Evolutionary conservation across 2,113 vertebrate species (phyloP), one percentile per base, ranked within the genome.

Genomic region (Gavialis gangeticus): DNA sequence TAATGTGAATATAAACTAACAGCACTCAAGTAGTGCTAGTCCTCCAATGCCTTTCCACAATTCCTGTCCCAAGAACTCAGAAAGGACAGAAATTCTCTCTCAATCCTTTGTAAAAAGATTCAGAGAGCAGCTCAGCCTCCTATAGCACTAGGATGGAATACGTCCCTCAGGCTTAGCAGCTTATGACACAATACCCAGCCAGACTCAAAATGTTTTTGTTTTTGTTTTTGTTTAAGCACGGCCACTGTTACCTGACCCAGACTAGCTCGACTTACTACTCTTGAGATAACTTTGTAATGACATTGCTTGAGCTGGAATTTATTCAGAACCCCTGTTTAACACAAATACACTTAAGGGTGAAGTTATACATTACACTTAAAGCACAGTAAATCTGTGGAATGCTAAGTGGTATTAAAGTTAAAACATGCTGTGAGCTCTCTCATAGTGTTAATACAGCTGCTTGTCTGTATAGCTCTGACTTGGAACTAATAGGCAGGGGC

Each of bases 201-300:
- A 25, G 69, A 46, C 9, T 46, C 9, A 6, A 59, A 76, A 11
- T 17, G n/a, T 58, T 66, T 15, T 11, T 59, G 58, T 59, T 59
- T 59, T 59, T 12, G 58, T 60, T 62, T 62, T 25, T 63, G 21
- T 63, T 63, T 63, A 25, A 89, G 18, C 28, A 78, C 75, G 79
- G 66, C 34, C 55, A 62, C 24, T 27, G 78, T 73, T 0, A 0
- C 55, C 25, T 37, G 30, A 27, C 66, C 55, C 87, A 2, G 0
- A 62, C 34, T 89, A 24, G 69, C 28, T 22, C 1, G 3, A 7
- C 7, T 46, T 46, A 46, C 46, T 46, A 46, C 46, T 46, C 46
- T 46, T 46, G 46, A 46, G 9, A 46, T 34, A 73, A 73, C 34
- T 46, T 37, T 46, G 34, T 13, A 46, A 13, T 14, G 21, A 73